Evolutionary conservation across 2,113 vertebrate species (phyloP).

Genomic region (Anoplopoma fimbria): DNA sequence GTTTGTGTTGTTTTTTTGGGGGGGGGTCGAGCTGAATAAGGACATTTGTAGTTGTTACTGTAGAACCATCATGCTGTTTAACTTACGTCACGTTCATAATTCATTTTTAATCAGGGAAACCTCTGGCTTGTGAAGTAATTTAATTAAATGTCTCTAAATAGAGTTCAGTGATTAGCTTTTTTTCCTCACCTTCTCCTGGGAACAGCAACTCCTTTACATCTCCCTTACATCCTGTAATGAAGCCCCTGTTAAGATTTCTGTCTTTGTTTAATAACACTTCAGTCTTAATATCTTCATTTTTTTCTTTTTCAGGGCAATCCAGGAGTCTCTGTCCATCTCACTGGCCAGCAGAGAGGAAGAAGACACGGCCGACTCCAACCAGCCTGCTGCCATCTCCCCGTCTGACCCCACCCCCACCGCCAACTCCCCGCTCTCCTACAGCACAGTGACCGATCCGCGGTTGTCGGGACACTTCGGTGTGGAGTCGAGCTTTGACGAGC

Average conservation of each 20-base stretch:
- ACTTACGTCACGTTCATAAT: neutral
- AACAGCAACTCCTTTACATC: slow-evolving; percentile 39
- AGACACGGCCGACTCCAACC: slow-evolving; percentile 65
- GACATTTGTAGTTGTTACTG: neutral
- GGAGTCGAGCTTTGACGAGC: slow-evolving; percentile 89
- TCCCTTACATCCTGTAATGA: slow-evolving; percentile 51
- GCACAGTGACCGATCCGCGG: slow-evolving; percentile 65
- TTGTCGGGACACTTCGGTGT: slow-evolving; percentile 69
- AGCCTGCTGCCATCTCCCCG: slow-evolving; percentile 64
- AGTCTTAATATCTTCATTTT: neutral
- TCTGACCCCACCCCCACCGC: slow-evolving; percentile 59
- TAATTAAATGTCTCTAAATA: slow-evolving; percentile 67
- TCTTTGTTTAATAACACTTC: slow-evolving; percentile 26
- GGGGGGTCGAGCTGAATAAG: too few species aligned
- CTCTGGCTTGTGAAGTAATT: slow-evolving; percentile 29
- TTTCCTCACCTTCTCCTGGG: slow-evolving; percentile 53
- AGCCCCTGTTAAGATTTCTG: neutral
- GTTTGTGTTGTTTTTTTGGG: too few species aligned
- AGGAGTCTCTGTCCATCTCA: slow-evolving; percentile 90
- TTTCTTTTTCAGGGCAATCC: slow-evolving; percentile 86
- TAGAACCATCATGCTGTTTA: slow-evolving; percentile 7
- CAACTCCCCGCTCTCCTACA: slow-evolving; percentile 75
- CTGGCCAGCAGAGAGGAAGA: slow-evolving; percentile 75
- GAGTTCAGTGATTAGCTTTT: slow-evolving; percentile 61
- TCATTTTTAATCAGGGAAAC: slow-evolving; percentile 17